These are phyloP conservation scores for Butastur rufipennis DNA, from an alignment of 2,113 vertebrate genomes.

Conservation along the genomic window DNA sequence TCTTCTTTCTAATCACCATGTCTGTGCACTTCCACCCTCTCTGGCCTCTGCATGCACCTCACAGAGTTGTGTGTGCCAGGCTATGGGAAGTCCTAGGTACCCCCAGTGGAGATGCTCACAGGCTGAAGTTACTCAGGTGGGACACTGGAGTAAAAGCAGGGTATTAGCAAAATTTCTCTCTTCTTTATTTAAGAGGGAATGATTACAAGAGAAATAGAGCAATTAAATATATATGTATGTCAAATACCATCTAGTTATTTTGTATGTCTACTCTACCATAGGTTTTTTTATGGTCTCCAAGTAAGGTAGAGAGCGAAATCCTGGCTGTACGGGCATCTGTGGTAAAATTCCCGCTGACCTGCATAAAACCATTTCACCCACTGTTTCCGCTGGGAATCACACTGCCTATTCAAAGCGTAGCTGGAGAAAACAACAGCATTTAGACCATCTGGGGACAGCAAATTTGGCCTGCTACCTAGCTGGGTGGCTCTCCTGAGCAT, in stretches of 20 bases:
- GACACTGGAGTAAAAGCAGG: background rate
- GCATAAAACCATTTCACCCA: background rate
- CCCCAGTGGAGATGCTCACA: rapidly evolving
- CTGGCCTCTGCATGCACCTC: background rate
- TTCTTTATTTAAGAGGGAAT: background rate
- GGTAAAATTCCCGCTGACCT: background rate
- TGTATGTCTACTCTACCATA: rapidly evolving
- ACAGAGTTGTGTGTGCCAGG: rapidly evolving
- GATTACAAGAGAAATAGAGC: background rate
- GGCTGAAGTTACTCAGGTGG: background rate
- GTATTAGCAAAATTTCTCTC: background rate
- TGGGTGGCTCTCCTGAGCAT: background rate
- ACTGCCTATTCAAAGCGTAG: background rate
- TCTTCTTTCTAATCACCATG: background rate
- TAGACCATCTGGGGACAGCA: conserved; percentile 3
- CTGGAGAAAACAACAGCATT: background rate
- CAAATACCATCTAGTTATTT: rapidly evolving
- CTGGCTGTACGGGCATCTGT: background rate
- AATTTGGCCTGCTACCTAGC: background rate
- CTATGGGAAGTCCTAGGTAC: background rate
- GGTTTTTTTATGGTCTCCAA: background rate
- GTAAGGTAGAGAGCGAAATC: background rate
- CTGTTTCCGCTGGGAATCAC: background rate
- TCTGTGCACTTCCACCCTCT: background rate
- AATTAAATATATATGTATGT: rapidly evolving